Evolutionary conservation across 2,888 invertebrate genomes (phyloP), one percentile per base, ranked within the genome.

Genomic region (Ophonus ardosiacus): DNA sequence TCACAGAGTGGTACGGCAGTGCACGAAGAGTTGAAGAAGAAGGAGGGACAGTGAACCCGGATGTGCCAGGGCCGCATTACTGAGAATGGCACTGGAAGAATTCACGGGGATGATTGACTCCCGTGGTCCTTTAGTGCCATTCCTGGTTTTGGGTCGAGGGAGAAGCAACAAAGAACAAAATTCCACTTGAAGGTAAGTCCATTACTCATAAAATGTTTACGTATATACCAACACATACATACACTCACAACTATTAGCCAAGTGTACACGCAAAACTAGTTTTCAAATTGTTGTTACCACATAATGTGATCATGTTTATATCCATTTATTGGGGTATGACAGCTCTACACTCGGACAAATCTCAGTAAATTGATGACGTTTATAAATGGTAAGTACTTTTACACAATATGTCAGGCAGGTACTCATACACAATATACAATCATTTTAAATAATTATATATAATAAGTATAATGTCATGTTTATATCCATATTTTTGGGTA

Each of bases 81-180:
- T 95, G 94, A 94, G 94, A 95, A 95, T 95, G 95, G 95, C 95
- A 95, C 95, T 95, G 95, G 95, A 95, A 95, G 95, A 95, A 95
- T 95, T 95, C 95, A 95, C 95, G 95, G 95, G 95, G 94, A 93
- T 91, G 92, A 92, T 88, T 88, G 88, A 89, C 90, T 91, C 94
- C 94, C 94, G 94, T 94, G 94, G 92, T 93, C 94, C 94, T 94
- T 94, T 93, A 94, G 94, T 94, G 94, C 94, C 94, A 94, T 94
- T 94, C 91, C 88, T 90, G 90, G 91, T 79, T 56, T 85, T 56
- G 63, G 84, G 85, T 85, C 71, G 71, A 56, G 10, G 31, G 15
- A 7, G 7, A 15, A 17, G 7, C 59, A 59, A 15, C 59, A 59
- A 10, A 56, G 10, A 10, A 59, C 59, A 1, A 59, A 7, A 38